Base-by-base conservation (phyloP, 1,140 invertebrate species). In the Polyergus mexicanus region DNA sequence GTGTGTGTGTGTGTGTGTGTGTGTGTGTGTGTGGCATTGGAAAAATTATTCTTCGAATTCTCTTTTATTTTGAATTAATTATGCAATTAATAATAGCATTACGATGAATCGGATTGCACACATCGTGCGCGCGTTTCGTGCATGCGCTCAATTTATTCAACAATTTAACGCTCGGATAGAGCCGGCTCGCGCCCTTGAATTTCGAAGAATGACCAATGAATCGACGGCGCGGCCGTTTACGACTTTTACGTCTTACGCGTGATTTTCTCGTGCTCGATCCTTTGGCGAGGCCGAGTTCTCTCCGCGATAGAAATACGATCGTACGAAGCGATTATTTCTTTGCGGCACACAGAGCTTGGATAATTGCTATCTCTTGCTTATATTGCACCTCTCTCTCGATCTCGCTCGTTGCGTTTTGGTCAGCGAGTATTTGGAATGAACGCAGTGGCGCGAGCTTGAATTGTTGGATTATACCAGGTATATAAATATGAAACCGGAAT, bases 281-380 rank as follows among this genome's bases (percentile, higher is more conserved):
- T 83, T 44, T 25, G 68, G 78, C 56, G 54, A 83, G 38, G 54
- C 16, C 78, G 54, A 35, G 78, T 62, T 74, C 78, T 71, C 63
- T 41, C 35, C 22, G 63, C 65, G 51, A 72, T 83, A 74, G 78
- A 83, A 83, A 83, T 83, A 83, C 68, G 78, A 83, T 83, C 78
- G 54, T 83, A 83, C 54, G 54, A 83, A 83, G 78, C 78, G 78
- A 83, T 83, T 74, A 83, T 83, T 83, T 83, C 78, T 83, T 83
- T 83, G 78, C 78, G 78, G 78, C 78, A 83, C 68, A 71, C 25
- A 74, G 63, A 80, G 78, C 38, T 41, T 74, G 68, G 68, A 83
- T 83, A 83, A 83, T 83, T 83, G 78, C 78, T 83, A 72, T 83
- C 68, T 72, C 25, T n/a, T n/a, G 78, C 78, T 83, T 74, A 83